phyloP scores from a whole-genome alignment of 2,888 invertebrate genomes.

The Aspidiotus destructor region DNA sequence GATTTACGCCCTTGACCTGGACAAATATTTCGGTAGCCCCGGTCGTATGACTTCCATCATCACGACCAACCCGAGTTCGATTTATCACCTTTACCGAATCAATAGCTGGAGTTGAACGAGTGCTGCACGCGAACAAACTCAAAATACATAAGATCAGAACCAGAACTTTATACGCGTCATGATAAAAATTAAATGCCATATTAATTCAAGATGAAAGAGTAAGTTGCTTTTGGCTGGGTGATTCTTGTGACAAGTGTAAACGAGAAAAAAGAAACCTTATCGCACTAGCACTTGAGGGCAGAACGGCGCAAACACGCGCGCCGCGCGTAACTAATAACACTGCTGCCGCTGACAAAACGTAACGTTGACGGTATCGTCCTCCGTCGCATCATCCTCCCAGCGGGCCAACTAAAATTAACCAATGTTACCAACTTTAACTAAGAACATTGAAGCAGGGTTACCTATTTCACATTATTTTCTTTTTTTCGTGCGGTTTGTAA shows the following conservation, averaged over 20 bases:
- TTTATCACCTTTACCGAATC: slow-evolving; percentile 36
- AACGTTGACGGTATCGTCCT: too few relatives aligned
- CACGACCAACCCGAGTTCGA: slow-evolving; percentile 33
- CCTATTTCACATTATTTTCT: too few relatives aligned
- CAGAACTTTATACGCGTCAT: slow-evolving; percentile 8
- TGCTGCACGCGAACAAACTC: slow-evolving; percentile 10
- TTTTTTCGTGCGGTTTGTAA: too few relatives aligned
- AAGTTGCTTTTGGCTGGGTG: neutral
- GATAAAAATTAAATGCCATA: slow-evolving; percentile 21
- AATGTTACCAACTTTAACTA: too few relatives aligned
- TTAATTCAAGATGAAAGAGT: slow-evolving; percentile 9
- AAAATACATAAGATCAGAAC: slow-evolving; percentile 2
- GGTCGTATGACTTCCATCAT: slow-evolving; percentile 33
- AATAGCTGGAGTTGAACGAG: slow-evolving; percentile 16
- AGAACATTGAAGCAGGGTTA: too few relatives aligned
- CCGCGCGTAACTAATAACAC: slow-evolving; percentile 24
- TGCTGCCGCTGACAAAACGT: neutral
- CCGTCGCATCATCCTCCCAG: too few relatives aligned
- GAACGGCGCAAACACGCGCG: slow-evolving; percentile 18
- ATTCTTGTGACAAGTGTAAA: too few relatives aligned
- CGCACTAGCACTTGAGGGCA: neutral
- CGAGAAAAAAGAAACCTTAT: neutral
- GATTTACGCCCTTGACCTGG: slow-evolving; percentile 35
- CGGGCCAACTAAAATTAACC: too few relatives aligned
- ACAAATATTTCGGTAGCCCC: slow-evolving; percentile 34